Conservation (phyloP, 2,113 vertebrate species). For the Xenus cinereus region DNA sequence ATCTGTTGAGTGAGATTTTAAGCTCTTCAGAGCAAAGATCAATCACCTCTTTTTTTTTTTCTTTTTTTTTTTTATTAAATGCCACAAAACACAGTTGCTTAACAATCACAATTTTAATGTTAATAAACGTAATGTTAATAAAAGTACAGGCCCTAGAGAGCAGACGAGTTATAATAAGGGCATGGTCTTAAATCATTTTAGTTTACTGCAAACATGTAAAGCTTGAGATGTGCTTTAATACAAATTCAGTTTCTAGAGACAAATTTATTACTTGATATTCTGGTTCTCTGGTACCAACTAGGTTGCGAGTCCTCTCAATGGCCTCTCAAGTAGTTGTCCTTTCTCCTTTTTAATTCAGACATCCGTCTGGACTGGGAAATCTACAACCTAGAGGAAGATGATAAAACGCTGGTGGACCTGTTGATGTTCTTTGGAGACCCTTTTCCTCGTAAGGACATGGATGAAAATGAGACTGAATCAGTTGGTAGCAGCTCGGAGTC, state of each 20-base stretch:
- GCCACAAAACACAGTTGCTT: neutral
- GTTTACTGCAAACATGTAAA: neutral
- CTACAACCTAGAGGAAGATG: slow-evolving; percentile 73
- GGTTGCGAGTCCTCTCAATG: neutral
- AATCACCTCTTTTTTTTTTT: neutral
- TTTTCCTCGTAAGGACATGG: slow-evolving; percentile 77
- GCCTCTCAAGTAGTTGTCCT: neutral
- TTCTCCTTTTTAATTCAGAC: slow-evolving; percentile 70
- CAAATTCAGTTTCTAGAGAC: neutral
- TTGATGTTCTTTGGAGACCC: slow-evolving; percentile 78
- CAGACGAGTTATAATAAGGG: neutral
- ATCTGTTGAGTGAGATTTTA: neutral
- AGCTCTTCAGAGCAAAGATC: neutral
- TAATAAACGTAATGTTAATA: neutral
- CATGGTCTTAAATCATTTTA: neutral
- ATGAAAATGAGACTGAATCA: slow-evolving; percentile 67
- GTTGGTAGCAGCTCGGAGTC: neutral
- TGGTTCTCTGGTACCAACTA: neutral
- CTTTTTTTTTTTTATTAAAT: neutral
- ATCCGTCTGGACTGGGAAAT: slow-evolving; percentile 90
- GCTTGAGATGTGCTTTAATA: neutral
- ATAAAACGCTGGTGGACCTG: slow-evolving; percentile 81
- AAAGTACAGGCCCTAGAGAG: neutral
- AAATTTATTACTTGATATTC: neutral
- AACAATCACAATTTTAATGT: neutral